Percentiles rank a stretch among this genome's conserved stretches.
Evolutionary conservation across 2,797 vertebrate species (phyloP).

Genomic region (Chelon labrosus): DNA sequence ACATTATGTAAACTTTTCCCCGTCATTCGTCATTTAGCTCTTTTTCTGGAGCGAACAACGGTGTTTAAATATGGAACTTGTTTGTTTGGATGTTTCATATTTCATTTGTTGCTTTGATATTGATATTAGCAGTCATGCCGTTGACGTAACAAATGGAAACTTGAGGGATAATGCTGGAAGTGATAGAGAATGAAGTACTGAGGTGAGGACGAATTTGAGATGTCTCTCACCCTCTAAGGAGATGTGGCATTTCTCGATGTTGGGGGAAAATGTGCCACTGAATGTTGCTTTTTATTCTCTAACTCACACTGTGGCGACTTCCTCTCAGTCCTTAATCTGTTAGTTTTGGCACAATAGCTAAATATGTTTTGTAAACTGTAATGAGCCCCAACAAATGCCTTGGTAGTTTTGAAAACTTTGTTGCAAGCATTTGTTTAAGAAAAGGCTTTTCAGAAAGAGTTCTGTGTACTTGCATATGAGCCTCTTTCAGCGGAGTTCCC

Average conservation of each 20-base stretch:
- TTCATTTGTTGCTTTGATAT: constrained; percentile 1
- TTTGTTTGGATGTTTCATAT: constrained; percentile 40
- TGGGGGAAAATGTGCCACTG: constrained; percentile 34
- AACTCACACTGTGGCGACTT: neutral
- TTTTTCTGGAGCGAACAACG: constrained; percentile 72
- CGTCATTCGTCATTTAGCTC: constrained; percentile 75
- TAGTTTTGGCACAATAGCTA: neutral
- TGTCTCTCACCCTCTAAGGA: constrained; percentile 82
- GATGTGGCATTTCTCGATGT: constrained; percentile 37
- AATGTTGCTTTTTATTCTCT: constrained; percentile 17
- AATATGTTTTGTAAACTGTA: constrained; percentile 1
- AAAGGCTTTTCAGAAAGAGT: constrained; percentile 21
- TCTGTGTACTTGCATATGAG: constrained; percentile 6
- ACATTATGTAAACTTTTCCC: constrained; percentile 84
- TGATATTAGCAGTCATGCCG: neutral
- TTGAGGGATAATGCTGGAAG: neutral
- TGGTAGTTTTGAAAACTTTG: neutral
- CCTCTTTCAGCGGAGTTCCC: constrained; percentile 14
- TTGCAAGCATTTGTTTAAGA: constrained; percentile 23
- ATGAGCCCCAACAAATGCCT: neutral
- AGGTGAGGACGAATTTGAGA: constrained; percentile 72
- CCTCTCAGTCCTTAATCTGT: neutral
- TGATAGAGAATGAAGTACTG: constrained; percentile 42
- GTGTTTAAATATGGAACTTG: constrained; percentile 32
- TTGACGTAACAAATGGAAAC: neutral